Percentiles rank a stretch among this genome's conserved stretches.
These are phyloP conservation scores for Salarias fasciatus DNA, from an alignment of 2,797 vertebrate genomes.

Conservation along the genomic window DNA sequence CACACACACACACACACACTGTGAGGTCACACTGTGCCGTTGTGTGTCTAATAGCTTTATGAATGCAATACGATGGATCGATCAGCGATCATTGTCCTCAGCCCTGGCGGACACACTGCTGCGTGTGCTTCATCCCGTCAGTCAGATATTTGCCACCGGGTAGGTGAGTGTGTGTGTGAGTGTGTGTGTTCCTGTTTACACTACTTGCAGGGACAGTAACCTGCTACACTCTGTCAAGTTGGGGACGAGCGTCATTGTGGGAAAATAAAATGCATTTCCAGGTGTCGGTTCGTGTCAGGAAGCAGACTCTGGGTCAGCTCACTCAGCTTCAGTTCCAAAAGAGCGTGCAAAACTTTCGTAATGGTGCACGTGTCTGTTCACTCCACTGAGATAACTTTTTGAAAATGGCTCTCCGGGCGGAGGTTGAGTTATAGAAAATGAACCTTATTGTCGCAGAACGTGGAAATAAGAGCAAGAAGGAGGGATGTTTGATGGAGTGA, in stretches of 20 bases:
- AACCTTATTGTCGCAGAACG: constrained; percentile 17
- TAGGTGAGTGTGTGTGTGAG: constrained; percentile 56
- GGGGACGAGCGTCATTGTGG: no score
- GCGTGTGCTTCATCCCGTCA: constrained; percentile 54
- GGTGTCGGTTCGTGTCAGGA: no score
- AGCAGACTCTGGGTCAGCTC: no score
- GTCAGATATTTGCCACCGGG: constrained; percentile 68
- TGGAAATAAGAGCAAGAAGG: constrained; percentile 55
- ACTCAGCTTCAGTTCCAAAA: no score
- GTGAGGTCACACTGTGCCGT: constrained; percentile 1
- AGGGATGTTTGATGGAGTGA: constrained; percentile 28
- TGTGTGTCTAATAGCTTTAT: constrained; percentile 50
- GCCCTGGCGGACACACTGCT: constrained; percentile 54
- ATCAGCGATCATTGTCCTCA: constrained; percentile 63
- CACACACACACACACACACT: constrained; percentile 2
- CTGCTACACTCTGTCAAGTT: no score
- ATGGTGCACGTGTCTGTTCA: no score
- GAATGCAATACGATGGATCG: constrained; percentile 48
- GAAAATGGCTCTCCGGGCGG: no score
- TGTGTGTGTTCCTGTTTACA: neutral
- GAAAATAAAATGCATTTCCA: no score
- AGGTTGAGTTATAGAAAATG: no score
- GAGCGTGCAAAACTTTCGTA: no score
- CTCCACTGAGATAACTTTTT: no score
- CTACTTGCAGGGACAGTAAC: no score